phyloP scores from a whole-genome alignment of 1,140 invertebrate genomes.

The Leptoteleia sp. region DNA sequence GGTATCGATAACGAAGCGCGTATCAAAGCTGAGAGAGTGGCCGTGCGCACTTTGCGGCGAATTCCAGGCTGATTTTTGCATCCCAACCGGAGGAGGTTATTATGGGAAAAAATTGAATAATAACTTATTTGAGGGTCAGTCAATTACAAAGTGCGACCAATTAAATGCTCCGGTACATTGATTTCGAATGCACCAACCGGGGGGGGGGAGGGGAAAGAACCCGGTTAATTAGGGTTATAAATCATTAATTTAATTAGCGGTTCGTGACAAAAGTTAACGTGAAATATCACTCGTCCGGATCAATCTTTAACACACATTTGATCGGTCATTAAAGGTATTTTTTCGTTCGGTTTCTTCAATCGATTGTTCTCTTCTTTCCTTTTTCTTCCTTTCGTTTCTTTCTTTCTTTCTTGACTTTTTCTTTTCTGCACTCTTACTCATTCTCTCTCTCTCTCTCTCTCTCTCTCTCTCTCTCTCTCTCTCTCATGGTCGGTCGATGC shows the following conservation, averaged over 20 bases:
- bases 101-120: conserved; percentile 59
- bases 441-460: conserved; percentile 2
- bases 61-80: conserved; percentile 65
- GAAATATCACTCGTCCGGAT: conserved; percentile 37
- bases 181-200: conserved; percentile 16
- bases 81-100: conserved; percentile 43
- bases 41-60: conserved; percentile 16
- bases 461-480: not conserved
- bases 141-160: conserved; percentile 40
- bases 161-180: conserved; percentile 32
- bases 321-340: conserved; percentile 43
- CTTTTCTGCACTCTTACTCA: not conserved
- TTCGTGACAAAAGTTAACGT: conserved; percentile 47
- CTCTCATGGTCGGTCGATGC: conserved; percentile 7
- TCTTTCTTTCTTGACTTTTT: too few species aligned
- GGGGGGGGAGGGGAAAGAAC: too few species aligned
- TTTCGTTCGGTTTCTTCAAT: conserved; percentile 19
- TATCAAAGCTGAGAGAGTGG: conserved; percentile 31
- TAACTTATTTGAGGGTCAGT: conserved; percentile 29
- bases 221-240: conserved; percentile 43
- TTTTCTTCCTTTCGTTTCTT: not conserved
- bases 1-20: conserved; percentile 45
- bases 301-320: conserved; percentile 49
- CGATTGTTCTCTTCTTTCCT: not conserved
- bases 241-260: conserved; percentile 61